A percentile compares a stretch with the other conserved stretches of the same genome.
Evolutionary conservation across 1,140 invertebrate species (phyloP).

Genomic region (Sycobia sp.): DNA sequence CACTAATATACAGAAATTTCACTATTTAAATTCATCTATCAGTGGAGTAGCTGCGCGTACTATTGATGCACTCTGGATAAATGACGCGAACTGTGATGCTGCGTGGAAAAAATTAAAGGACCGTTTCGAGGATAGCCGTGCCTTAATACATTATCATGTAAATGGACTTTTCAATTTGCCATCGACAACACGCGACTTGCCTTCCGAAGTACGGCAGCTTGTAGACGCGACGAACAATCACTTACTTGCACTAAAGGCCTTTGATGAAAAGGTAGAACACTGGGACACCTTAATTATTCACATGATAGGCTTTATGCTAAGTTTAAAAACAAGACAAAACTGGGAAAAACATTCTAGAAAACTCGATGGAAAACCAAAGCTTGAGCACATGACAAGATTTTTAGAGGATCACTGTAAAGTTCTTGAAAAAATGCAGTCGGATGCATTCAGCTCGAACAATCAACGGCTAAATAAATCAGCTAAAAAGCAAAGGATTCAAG

Average conservation of each 20-base stretch:
- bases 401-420: no score
- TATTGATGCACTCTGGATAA: conserved; percentile 6
- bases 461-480: no score
- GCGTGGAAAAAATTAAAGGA: conserved; percentile 18
- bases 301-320: conserved; percentile 31
- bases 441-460: no score
- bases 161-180: conserved; percentile 14
- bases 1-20: conserved; percentile 11
- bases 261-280: conserved; percentile 33
- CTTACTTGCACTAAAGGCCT: conserved; percentile 30
- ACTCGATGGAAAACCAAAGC: no score
- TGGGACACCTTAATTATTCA: conserved; percentile 41
- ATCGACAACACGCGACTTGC: not conserved
- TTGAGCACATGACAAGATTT: no score
- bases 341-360: conserved; percentile 19
- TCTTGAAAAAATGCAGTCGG: no score
- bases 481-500: no score
- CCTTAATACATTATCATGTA: conserved; percentile 9
- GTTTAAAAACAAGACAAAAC: conserved; percentile 22
- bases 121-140: conserved; percentile 13
- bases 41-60: not conserved
- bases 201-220: conserved; percentile 19
- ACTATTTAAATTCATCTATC: conserved; percentile 9
- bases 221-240: conserved; percentile 33
- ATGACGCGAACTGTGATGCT: not conserved